These are phyloP conservation scores for Morpho deidamia DNA, from an alignment of 2,888 invertebrate genomes.

Conservation along the genomic window DNA sequence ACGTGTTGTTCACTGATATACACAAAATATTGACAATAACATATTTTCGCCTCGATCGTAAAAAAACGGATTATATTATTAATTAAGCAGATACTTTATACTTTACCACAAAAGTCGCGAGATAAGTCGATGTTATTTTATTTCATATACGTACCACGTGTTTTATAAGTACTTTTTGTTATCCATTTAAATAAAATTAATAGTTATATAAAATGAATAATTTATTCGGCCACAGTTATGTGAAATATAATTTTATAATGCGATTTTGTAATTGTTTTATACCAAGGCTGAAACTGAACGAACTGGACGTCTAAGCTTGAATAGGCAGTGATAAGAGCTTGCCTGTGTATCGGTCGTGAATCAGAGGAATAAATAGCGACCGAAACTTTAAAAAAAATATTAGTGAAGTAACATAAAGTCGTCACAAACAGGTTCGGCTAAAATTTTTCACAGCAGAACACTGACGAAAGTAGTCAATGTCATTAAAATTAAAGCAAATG, in stretches of 20 bases:
- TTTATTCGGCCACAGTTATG: not conserved
- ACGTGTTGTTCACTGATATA: conserved; percentile 54
- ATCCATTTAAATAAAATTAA: conserved; percentile 33
- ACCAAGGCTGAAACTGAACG: not conserved
- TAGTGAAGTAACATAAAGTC: conserved; percentile 42
- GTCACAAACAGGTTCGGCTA: conserved; percentile 37
- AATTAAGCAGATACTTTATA: conserved; percentile 46
- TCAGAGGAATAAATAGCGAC: conserved; percentile 48
- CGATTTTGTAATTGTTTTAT: too few species aligned
- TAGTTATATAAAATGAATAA: conserved; percentile 5
- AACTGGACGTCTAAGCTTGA: not conserved
- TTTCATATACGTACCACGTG: conserved; percentile 32
- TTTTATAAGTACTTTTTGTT: conserved; percentile 60
- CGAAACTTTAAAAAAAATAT: conserved; percentile 49
- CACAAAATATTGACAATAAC: conserved; percentile 59
- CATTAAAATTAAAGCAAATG: conserved; percentile 41
- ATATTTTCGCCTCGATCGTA: conserved; percentile 23
- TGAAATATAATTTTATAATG: not conserved
- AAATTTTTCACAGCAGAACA: conserved; percentile 41
- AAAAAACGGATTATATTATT: conserved; percentile 64
- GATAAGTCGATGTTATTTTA: conserved; percentile 35
- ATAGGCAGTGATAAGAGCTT: conserved; percentile 24
- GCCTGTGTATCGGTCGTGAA: conserved; percentile 35
- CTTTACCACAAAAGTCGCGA: conserved; percentile 11
- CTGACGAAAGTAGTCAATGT: conserved; percentile 32